Evolutionary conservation across 2,888 invertebrate species (phyloP), one percentile per base, ranked within the genome.

Genomic region (Incurvaria masculella): DNA sequence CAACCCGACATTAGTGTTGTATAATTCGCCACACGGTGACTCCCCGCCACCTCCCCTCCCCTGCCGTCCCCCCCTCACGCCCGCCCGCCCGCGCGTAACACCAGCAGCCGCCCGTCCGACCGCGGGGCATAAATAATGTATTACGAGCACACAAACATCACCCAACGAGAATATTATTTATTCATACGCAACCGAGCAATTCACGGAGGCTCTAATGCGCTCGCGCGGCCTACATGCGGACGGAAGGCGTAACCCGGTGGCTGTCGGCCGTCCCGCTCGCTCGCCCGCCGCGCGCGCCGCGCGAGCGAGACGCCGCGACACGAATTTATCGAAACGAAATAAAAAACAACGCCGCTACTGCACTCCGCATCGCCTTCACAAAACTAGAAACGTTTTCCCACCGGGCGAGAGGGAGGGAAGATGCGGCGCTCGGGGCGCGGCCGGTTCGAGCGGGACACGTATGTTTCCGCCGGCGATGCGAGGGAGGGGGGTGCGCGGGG

Each of bases 361-460:
- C 73, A 74, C 73, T 74, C 67, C 76, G 78, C 78, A 68, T 73
- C 70, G 72, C 67, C 67, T 71, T 69, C 60, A 73, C 75, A 74
- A 70, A 76, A 78, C 78, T 78, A 78, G 78, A 78, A 73, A 76
- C 75, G 75, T 75, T 75, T 76, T 78, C 76, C 71, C 72, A 72
- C 68, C 57, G 72, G 55, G 62, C 52, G 64, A 74, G 61, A 53
- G 70, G 67, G 64, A 62, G 45, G 51, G 21, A 46, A 49, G 50
- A 27, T 44, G 23, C 19, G 38, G 2, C n/a, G n/a, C 11, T 27
- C 49, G 54, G n/a, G 42, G 58, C 40, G 14, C 33, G 3, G 33
- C 11, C 14, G 3, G 33, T 14, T 11, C 8, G 64, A 75, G 61
- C 54, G 64, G 56, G 76, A 73, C 56, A 54, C 61, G 19, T 33